phyloP scores from a whole-genome alignment of 2,888 invertebrate genomes.

The Lamproptera curius region DNA sequence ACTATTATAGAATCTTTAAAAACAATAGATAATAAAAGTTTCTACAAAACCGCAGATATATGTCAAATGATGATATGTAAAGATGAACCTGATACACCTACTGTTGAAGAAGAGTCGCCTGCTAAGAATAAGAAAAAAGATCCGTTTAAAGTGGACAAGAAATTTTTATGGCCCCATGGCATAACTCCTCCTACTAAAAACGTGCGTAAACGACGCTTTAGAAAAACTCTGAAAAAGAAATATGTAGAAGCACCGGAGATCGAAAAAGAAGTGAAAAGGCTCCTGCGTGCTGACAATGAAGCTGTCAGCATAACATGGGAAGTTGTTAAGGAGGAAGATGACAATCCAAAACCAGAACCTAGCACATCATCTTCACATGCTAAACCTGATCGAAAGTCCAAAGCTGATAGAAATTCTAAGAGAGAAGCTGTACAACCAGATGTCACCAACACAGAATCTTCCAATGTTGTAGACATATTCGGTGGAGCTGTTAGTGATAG shows the following conservation, averaged over 20 bases:
- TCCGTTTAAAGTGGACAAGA: slow-evolving; percentile 89
- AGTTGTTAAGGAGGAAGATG: slow-evolving; percentile 92
- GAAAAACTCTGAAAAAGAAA: slow-evolving; percentile 97
- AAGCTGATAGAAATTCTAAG: slow-evolving; percentile 38
- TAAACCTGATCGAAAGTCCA: slow-evolving; percentile 55
- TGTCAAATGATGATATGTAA: slow-evolving; percentile 95
- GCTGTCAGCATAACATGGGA: slow-evolving; percentile 94
- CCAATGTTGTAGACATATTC: slow-evolving; percentile 86
- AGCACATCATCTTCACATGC: slow-evolving; percentile 29
- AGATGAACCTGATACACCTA: slow-evolving; percentile 89
- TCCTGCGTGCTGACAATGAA: slow-evolving; percentile 94
- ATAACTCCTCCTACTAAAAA: slow-evolving; percentile 97
- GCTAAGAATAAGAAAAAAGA: slow-evolving; percentile 91
- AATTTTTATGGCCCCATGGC: slow-evolving; percentile 96
- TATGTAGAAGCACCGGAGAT: slow-evolving; percentile 98
- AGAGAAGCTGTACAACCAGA: slow-evolving; percentile 28
- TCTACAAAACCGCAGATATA: slow-evolving; percentile 98
- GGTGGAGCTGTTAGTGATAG: slow-evolving; percentile 96
- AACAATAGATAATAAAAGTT: slow-evolving; percentile 96
- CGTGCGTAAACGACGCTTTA: slow-evolving; percentile 92
- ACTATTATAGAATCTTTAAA: slow-evolving; percentile 95
- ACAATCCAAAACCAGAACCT: slow-evolving; percentile 61
- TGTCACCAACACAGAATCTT: slow-evolving; percentile 41
- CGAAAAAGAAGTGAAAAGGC: slow-evolving; percentile 97
- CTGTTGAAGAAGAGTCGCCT: slow-evolving; percentile 87